These are phyloP conservation scores for Antechinus stuartii DNA, from an alignment of 2,113 vertebrate genomes.

Conservation along the genomic window DNA sequence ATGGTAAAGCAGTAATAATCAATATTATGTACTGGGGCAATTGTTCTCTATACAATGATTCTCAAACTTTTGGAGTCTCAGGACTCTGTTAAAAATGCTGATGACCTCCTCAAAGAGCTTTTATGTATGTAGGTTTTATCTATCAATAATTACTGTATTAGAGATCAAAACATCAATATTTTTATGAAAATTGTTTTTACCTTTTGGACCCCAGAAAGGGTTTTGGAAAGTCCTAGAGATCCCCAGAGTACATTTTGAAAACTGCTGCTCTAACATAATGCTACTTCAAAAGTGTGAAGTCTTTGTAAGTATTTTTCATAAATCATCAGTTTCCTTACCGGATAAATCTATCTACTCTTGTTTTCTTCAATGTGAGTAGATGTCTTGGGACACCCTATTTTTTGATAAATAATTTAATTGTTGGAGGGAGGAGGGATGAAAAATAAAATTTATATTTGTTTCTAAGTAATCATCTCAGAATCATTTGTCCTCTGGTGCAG, in stretches of 20 bases:
- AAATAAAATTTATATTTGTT: neutral
- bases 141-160: neutral
- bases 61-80: neutral
- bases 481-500: neutral
- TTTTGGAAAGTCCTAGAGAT: neutral
- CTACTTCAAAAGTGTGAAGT: neutral
- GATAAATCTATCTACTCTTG: neutral
- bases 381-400: neutral
- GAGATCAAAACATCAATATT: neutral
- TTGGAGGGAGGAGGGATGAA: neutral
- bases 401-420: neutral
- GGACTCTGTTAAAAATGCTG: neutral
- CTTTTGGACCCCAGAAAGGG: neutral
- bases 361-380: neutral
- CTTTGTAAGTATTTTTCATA: neutral
- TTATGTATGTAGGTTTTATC: neutral
- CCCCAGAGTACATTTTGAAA: neutral
- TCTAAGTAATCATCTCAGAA: neutral
- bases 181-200: neutral
- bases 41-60: neutral
- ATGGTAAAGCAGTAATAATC: neutral
- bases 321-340: neutral
- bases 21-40: neutral
- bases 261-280: neutral
- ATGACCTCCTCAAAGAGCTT: neutral